Percentiles rank a stretch among this genome's conserved stretches.
Evolutionary conservation across 2,797 vertebrate species (phyloP).

Genomic region (Gymnothorax javanicus): DNA sequence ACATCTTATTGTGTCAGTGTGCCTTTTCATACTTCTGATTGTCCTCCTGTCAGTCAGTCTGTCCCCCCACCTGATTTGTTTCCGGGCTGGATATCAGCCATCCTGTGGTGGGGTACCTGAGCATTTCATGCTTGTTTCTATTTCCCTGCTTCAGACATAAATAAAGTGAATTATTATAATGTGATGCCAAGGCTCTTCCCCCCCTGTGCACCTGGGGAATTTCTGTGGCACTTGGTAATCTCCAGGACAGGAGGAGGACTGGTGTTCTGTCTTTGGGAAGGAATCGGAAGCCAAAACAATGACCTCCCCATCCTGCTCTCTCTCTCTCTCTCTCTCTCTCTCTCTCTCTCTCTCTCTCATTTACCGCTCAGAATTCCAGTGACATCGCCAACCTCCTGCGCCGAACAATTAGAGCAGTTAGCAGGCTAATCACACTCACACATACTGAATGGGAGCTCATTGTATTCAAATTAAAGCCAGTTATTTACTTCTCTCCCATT

Average conservation of each 20-base stretch:
- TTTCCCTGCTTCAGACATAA: conserved; percentile 69
- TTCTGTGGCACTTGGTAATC: conserved; percentile 40
- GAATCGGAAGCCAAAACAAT: conserved; percentile 41
- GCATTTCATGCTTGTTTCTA: conserved; percentile 10
- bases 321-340: conserved; percentile 19
- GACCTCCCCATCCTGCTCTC: conserved; percentile 11
- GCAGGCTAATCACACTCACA: neutral
- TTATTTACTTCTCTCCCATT: neutral
- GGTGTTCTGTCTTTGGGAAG: conserved; percentile 42
- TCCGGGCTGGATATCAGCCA: no score
- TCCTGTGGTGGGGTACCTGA: no score
- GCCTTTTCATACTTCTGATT: no score
- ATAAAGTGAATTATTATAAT: conserved; percentile 80
- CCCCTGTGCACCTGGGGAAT: conserved; percentile 55
- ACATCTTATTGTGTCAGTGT: no score
- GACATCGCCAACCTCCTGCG: neutral
- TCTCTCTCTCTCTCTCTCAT: neutral
- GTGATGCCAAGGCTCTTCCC: conserved; percentile 63
- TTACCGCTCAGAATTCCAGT: neutral
- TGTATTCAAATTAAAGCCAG: conserved; percentile 21
- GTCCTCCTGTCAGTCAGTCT: no score
- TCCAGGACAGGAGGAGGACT: conserved; percentile 32
- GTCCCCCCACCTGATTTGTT: no score
- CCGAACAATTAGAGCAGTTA: conserved; percentile 12
- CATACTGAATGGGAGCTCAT: conserved; percentile 9